phyloP scores from a whole-genome alignment of 2,888 invertebrate genomes.

The Eueremaeus valkanovi region DNA sequence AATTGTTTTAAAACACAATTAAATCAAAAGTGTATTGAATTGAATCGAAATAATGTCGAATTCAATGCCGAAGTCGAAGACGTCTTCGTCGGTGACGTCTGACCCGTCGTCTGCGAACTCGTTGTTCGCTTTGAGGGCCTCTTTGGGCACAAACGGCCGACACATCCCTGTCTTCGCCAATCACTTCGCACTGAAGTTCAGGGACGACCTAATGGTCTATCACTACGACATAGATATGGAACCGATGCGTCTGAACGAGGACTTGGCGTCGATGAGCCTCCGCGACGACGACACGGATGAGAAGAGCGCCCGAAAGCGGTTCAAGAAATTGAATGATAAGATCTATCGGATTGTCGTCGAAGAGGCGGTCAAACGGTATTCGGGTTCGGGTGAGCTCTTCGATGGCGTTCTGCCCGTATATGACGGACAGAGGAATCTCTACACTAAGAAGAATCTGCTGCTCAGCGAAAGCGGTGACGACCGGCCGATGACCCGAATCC shows the following conservation, averaged over 20 bases:
- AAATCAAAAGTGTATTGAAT: not conserved
- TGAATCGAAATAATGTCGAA: not conserved
- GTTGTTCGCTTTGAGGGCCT: conserved; percentile 34
- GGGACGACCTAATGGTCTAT: not conserved
- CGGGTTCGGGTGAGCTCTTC: not conserved
- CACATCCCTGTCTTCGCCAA: conserved; percentile 25
- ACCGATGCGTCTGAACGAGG: conserved; percentile 5
- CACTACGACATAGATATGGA: conserved; percentile 36
- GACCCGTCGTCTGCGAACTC: not conserved
- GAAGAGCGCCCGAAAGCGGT: conserved; percentile 5
- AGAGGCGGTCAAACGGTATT: conserved; percentile 12
- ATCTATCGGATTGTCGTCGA: conserved; percentile 25
- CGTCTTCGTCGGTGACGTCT: not conserved
- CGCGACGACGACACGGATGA: not conserved
- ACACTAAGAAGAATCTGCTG: conserved; percentile 4
- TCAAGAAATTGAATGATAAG: conserved; percentile 5
- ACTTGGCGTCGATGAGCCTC: not conserved
- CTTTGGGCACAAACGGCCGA: not conserved
- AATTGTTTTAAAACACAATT: not conserved
- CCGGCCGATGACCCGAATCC: not conserved
- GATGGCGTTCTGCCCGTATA: conserved; percentile 28
- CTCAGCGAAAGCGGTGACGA: not conserved
- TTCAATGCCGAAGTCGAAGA: not conserved
- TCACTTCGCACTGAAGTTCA: conserved; percentile 29
- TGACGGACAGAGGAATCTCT: conserved; percentile 37